Evolutionary conservation across 2,888 invertebrate species (phyloP), one percentile per base, ranked within the genome.

Genomic region (Notocelia uddmanniana): DNA sequence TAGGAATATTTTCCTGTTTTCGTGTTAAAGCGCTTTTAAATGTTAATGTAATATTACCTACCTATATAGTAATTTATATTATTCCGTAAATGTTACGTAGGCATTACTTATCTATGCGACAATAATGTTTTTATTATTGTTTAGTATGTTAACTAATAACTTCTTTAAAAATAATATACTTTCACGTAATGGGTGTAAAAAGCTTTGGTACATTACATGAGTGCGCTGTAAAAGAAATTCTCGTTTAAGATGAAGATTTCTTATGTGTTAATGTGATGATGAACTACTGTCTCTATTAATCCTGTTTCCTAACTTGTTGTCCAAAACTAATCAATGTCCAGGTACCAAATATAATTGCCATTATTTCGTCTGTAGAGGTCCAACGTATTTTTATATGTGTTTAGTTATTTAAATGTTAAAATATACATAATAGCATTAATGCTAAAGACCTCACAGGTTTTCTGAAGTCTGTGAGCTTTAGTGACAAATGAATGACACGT

Each of bases 331-430:
- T 58, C 31, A 57, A 50, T 57, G 57, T 58, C 58, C 50, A 64
- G 41, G 54, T 55, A 55, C 31, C 23, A 59, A 52, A 64, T 66
- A 69, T 68, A 66, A 73, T 75, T 74, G 74, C 73, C 73, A 74
- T 77, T 63, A 23, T 74, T 67, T 73, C 68, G 23, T 68, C 69
- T 50, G 64, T 73, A 74, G 60, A 74, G 41, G 63, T 70, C 45
- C 54, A 68, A 76, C 69, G 68, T 76, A 74, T 76, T 73, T 78
- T 77, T 77, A 75, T 74, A 76, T 74, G 69, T 62, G 69, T 68
- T 69, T 63, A 60, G 69, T 75, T 74, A 63, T 55, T 59, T 66
- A 74, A 45, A 60, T 62, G 18, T 54, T 41, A 57, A 62, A 68
- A 50, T 34, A 31, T 70, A 57, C 15, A 52, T 41, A 50, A 19